Base-by-base conservation (phyloP, 2,888 invertebrate genomes). In the Lordiphosa fenestrarum region DNA sequence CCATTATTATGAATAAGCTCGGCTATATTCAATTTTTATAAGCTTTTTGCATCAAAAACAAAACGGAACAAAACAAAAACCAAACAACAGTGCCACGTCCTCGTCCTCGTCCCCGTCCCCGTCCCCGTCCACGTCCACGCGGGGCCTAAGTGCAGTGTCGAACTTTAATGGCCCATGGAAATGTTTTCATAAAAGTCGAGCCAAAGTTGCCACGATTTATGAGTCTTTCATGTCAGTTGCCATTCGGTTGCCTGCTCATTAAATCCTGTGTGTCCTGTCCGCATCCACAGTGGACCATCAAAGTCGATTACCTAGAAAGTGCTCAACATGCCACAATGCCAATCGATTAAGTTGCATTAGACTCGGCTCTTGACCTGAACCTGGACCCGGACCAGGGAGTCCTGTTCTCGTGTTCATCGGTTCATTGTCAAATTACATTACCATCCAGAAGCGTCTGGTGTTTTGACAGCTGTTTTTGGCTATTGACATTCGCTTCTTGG, bases 231-330 rank as follows among this genome's bases (percentile, higher is more conserved):
- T 56, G 66, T 48, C 58, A 53, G 48, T 48, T 56, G 52, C 42
- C 23, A 36, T 41, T 25, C 25, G 19, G 51, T 33, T 53, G 57
- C 39, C 56, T 54, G 69, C 78, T 82, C 83, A 76, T 76, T 82
- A 76, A 78, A 62, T 71, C 61, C 64, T 51, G 53, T 56, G 50
- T 48, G 52, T 61, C 54, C 12, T 42, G 38, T 13, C 35, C 44
- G 37, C 33, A 41, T 37, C 25, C 21, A 25, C 25, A 25, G 35
- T 25, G 37, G 71, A 61, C 72, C 73, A 77, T 77, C 76, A 77
- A 77, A 83, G 83, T 83, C 73, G 83, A 83, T 77, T 83, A 83
- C 76, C 76, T 75, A 75, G 83, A 80, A 73, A 83, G 75, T 75
- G 71, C 57, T 55, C 52, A 62, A 73, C 70, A 75, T 72, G 62